These are phyloP conservation scores for Malacoraja senta DNA, from an alignment of 2,797 vertebrate genomes.

Conservation along the genomic window DNA sequence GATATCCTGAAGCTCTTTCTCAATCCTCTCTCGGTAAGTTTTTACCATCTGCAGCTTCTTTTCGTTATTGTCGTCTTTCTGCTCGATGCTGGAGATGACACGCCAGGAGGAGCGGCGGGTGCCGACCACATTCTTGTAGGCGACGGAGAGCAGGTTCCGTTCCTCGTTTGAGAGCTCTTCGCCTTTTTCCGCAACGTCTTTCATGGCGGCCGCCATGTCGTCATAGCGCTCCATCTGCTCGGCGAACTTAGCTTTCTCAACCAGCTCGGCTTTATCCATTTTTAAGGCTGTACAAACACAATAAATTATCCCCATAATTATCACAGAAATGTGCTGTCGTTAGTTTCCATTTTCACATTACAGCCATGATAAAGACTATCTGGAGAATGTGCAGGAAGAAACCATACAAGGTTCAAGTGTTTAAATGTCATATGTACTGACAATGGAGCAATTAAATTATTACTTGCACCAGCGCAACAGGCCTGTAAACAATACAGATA, in stretches of 20 bases:
- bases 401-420: too few relatives aligned
- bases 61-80: slow-evolving; percentile 89
- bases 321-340: too few relatives aligned
- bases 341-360: not conserved
- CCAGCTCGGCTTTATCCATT: slow-evolving; percentile 95
- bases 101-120: slow-evolving; percentile 97
- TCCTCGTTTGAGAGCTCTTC: slow-evolving; percentile 90
- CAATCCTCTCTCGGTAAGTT: slow-evolving; percentile 90
- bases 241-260: slow-evolving; percentile 96
- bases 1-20: slow-evolving; percentile 88
- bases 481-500: too few relatives aligned
- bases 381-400: not conserved
- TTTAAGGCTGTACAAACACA: slow-evolving; percentile 51
- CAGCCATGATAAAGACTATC: not conserved
- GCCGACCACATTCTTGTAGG: slow-evolving; percentile 97
- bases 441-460: too few relatives aligned
- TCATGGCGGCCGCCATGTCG: slow-evolving; percentile 94
- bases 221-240: slow-evolving; percentile 97
- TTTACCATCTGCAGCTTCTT: slow-evolving; percentile 95
- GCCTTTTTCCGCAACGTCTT: slow-evolving; percentile 85
- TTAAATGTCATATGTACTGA: too few relatives aligned
- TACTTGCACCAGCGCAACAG: too few relatives aligned
- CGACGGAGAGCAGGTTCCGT: slow-evolving; percentile 94
- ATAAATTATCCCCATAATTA: not conserved
- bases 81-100: slow-evolving; percentile 95